These are phyloP conservation scores for Pandemis corylana DNA, from an alignment of 2,888 invertebrate genomes.

Conservation along the genomic window DNA sequence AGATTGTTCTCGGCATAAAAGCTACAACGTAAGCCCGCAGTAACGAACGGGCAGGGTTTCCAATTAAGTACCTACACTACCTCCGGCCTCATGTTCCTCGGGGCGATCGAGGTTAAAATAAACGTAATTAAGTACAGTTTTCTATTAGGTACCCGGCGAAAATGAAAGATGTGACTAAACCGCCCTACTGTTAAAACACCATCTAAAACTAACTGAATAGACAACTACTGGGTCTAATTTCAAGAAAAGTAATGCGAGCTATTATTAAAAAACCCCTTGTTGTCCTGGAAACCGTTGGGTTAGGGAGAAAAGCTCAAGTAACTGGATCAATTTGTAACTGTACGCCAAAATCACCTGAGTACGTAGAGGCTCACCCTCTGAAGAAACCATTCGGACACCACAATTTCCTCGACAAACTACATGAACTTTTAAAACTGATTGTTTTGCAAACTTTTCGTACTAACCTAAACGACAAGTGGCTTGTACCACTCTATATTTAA, in stretches of 20 bases:
- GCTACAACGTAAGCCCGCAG: neutral
- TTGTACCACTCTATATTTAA: neutral
- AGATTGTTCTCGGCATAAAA: constrained; percentile 8
- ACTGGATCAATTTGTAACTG: constrained; percentile 31
- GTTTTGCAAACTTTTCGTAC: neutral
- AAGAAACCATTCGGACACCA: neutral
- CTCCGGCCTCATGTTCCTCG: neutral
- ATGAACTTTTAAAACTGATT: neutral
- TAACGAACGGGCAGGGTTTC: neutral
- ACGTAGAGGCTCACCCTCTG: neutral
- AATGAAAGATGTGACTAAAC: neutral
- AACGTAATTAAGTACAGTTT: constrained; percentile 6
- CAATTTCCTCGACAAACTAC: neutral
- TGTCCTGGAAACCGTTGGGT: constrained; percentile 16
- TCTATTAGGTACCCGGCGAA: neutral
- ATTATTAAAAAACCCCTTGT: constrained; percentile 19
- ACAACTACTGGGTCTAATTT: neutral
- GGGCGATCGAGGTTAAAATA: constrained; percentile 11
- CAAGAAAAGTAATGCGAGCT: constrained; percentile 18
- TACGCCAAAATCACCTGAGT: constrained; percentile 13
- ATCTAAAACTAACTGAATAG: neutral
- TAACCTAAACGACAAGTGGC: no score
- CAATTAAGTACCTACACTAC: constrained; percentile 9
- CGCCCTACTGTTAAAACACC: neutral
- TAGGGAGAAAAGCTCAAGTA: constrained; percentile 27